phyloP scores from a whole-genome alignment of 2,797 vertebrate genomes.

The Phylloscopus collybita region DNA sequence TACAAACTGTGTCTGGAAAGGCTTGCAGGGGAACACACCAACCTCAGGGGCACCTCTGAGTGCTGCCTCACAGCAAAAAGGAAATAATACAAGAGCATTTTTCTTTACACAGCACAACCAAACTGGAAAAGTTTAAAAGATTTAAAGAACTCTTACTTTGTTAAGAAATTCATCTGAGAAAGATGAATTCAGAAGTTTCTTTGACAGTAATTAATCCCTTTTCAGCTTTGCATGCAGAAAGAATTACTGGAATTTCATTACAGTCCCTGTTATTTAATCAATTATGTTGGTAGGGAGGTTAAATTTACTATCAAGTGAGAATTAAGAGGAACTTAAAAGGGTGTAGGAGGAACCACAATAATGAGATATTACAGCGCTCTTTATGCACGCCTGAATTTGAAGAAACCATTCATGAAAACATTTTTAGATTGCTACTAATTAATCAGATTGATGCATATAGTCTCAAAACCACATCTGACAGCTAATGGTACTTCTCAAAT shows the following conservation, averaged over 20 bases:
- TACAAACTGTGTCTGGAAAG: not conserved
- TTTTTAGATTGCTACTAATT: slow-evolving; percentile 58
- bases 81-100: not conserved
- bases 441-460: slow-evolving; percentile 54
- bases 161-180: not conserved
- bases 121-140: not conserved
- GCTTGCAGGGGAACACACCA: not conserved
- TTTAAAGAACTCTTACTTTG: not conserved
- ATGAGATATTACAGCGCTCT: not conserved
- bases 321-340: slow-evolving; percentile 48
- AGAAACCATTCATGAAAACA: slow-evolving; percentile 53
- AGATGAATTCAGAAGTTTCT: slow-evolving; percentile 47
- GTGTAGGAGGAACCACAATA: slow-evolving; percentile 43
- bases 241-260: slow-evolving; percentile 53
- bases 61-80: not conserved
- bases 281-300: slow-evolving; percentile 42
- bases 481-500: slow-evolving; percentile 37
- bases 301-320: slow-evolving; percentile 57
- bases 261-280: slow-evolving; percentile 50
- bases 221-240: slow-evolving; percentile 33
- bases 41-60: not conserved
- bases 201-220: slow-evolving; percentile 54
- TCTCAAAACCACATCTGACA: slow-evolving; percentile 59
- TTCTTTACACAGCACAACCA: not conserved
- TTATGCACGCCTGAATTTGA: slow-evolving; percentile 48